Evolutionary conservation across 2,888 invertebrate genomes (phyloP), one percentile per base, ranked within the genome.

Genomic region (Muschampia plurimacula): DNA sequence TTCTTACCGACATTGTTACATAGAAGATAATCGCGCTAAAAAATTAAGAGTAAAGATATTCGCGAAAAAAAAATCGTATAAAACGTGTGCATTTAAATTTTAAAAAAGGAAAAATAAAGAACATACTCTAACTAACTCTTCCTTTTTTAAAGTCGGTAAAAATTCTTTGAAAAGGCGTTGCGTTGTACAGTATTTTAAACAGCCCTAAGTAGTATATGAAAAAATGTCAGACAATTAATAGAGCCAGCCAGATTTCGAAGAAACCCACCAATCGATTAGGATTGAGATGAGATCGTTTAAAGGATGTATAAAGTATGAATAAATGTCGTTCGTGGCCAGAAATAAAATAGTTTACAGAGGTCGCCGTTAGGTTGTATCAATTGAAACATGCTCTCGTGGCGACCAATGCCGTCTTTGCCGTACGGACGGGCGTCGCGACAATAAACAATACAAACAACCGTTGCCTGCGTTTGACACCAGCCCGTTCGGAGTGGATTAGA

Each of bases 381-480:
- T 91, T 90, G 92, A 89, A 90, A 89, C 89, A 89, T 87, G 88
- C 82, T 87, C 85, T 78, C 78, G 79, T 84, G 82, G 82, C 82
- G 81, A 77, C 49, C 81, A 83, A 81, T 85, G 86, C 82, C 90
- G 87, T 92, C 92, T 92, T 91, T 89, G 88, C 86, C 88, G 88
- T 86, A 84, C 86, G 87, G 88, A 87, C 91, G 89, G 88, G 86
- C 90, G 88, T 83, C 86, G 87, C 90, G 92, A 92, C 93, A 92
- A 93, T 94, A 94, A 94, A 94, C 93, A 94, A 94, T 93, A 93
- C 93, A 93, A 93, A 94, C 93, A 93, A 89, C 93, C 89, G 87
- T 85, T 87, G 87, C 86, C 93, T 93, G 93, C 92, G 91, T 93
- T 93, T 94, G 94, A 94, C 94, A 94, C 91, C 90, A 93, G 92